Conservation (phyloP, 2,888 invertebrate species). For the Metacarcinus magister region DNA sequence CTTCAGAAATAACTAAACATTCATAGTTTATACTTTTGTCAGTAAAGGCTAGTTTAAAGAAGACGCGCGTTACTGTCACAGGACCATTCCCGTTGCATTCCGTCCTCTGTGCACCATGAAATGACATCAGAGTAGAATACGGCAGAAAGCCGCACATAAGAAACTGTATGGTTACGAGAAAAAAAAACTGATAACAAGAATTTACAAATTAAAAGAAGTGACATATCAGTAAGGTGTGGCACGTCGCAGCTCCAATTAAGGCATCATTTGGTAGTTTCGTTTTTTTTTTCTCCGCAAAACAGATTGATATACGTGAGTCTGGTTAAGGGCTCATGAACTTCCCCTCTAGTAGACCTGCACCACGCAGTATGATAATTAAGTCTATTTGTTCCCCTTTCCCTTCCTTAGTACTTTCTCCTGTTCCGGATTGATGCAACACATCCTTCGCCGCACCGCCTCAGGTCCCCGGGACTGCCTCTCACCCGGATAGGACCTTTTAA, state of each 20-base stretch:
- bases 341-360: background rate
- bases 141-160: no score
- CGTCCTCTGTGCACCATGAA: background rate
- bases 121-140: no score
- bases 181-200: no score
- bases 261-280: no score
- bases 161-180: no score
- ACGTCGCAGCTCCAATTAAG: no score
- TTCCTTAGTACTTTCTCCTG: background rate
- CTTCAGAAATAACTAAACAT: background rate
- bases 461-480: background rate
- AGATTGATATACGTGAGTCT: background rate
- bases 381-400: background rate
- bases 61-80: background rate
- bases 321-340: background rate
- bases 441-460: background rate
- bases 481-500: background rate
- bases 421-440: background rate
- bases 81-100: background rate
- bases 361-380: background rate
- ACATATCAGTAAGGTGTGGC: no score
- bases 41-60: background rate
- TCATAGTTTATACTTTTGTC: background rate
- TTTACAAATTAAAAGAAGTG: no score
- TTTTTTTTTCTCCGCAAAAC: background rate